Percentiles rank a stretch among this genome's conserved stretches.
These are phyloP conservation scores for Parapsyche elsis DNA, from an alignment of 1,140 invertebrate species.

Conservation along the genomic window DNA sequence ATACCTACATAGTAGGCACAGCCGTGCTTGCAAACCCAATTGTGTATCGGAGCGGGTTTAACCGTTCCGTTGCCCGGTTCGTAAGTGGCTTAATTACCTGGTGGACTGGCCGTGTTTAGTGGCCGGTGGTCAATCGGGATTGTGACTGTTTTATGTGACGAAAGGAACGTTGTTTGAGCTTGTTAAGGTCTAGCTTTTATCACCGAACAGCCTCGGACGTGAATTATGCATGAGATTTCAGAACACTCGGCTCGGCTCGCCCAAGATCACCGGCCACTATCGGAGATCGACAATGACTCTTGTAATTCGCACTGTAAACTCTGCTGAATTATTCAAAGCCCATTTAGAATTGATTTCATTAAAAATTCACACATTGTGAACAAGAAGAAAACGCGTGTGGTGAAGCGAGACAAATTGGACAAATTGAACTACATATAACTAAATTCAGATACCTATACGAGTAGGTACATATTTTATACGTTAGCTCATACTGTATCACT, in stretches of 20 bases:
- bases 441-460: no score
- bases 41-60: not conserved
- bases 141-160: slow-evolving; percentile 19
- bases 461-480: no score
- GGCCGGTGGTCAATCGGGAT: not conserved
- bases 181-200: slow-evolving; percentile 19
- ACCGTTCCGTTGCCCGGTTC: slow-evolving; percentile 10
- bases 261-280: not conserved
- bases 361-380: no score
- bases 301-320: not conserved
- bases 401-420: no score
- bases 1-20: not conserved
- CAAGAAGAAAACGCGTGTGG: no score
- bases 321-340: no score
- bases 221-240: slow-evolving; percentile 30
- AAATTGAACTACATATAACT: no score
- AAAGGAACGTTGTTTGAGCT: not conserved
- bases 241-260: not conserved
- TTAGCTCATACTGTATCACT: no score
- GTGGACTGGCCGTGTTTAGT: slow-evolving; percentile 14
- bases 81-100: slow-evolving; percentile 27
- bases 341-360: no score
- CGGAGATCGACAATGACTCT: not conserved
- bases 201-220: not conserved
- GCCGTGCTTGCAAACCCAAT: no score